phyloP scores from a whole-genome alignment of 2,888 invertebrate genomes.

The Azorinus chamasolen region DNA sequence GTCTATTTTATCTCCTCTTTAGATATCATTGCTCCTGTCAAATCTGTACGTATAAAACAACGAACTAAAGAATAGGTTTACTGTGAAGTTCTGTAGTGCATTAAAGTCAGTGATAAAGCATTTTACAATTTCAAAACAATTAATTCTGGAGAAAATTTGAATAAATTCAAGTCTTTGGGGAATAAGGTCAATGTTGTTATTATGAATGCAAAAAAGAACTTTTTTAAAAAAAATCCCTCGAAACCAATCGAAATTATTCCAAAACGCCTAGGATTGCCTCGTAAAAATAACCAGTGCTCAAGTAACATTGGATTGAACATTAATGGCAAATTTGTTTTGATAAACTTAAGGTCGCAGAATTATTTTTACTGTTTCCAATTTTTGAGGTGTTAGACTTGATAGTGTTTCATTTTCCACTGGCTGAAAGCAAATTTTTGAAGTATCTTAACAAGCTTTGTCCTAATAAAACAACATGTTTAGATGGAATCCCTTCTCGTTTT shows the following conservation, averaged over 20 bases:
- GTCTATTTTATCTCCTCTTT: conserved; percentile 1
- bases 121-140: conserved; percentile 9
- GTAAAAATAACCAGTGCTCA: background rate
- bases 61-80: conserved; percentile 24
- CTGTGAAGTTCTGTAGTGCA: conserved; percentile 17
- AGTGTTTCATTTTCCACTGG: too few relatives aligned
- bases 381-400: conserved; percentile 11
- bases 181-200: conserved; percentile 18
- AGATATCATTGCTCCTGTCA: conserved; percentile 15
- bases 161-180: conserved; percentile 9
- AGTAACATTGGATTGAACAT: too few relatives aligned
- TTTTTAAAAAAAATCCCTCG: conserved; percentile 19
- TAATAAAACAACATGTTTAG: conserved; percentile 24
- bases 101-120: conserved; percentile 29
- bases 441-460: background rate
- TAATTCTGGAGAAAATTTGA: conserved; percentile 12
- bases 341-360: conserved; percentile 8
- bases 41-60: conserved; percentile 24
- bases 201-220: conserved; percentile 21
- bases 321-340: conserved; percentile 17
- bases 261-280: conserved; percentile 7
- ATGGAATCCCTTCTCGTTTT: conserved; percentile 19
- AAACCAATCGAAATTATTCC: conserved; percentile 19
- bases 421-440: conserved; percentile 13
- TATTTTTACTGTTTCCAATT: conserved; percentile 9